Conservation (phyloP, 2,888 invertebrate species). For the Ditylenchus weischeri region DNA sequence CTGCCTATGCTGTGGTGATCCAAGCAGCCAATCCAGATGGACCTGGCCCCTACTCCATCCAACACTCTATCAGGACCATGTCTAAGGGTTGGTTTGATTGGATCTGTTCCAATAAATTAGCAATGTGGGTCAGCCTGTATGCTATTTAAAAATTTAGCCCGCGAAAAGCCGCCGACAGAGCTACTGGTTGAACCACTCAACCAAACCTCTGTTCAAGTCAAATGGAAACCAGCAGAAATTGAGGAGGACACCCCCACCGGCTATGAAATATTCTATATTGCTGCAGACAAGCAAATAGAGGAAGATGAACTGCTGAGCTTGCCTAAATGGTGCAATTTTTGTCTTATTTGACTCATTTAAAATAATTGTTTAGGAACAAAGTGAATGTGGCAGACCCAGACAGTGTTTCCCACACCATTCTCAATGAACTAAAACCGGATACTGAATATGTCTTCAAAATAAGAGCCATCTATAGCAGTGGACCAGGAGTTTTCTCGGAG, state of each 20-base stretch:
- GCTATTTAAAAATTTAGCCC: conserved; percentile 34
- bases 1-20: conserved; percentile 56
- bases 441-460: conserved; percentile 58
- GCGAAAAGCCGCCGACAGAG: conserved; percentile 54
- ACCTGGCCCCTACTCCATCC: conserved; percentile 56
- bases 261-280: conserved; percentile 55
- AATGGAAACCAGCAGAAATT: conserved; percentile 50
- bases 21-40: conserved; percentile 57
- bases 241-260: conserved; percentile 47
- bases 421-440: conserved; percentile 48
- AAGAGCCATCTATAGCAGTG: conserved; percentile 54
- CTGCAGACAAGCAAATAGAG: conserved; percentile 55
- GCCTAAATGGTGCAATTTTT: conserved; percentile 39
- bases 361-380: conserved; percentile 37
- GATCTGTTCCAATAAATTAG: no score
- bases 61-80: conserved; percentile 52
- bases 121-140: background rate
- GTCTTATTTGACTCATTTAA: background rate
- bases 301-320: conserved; percentile 48
- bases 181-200: conserved; percentile 53
- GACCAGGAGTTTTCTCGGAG: conserved; percentile 57
- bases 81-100: conserved; percentile 42
- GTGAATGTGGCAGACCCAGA: conserved; percentile 45
- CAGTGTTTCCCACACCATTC: conserved; percentile 43
- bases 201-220: conserved; percentile 49